A percentile compares a stretch with the other conserved stretches of the same genome.
Conservation (phyloP, 2,113 vertebrate genomes). For the Motacilla alba region DNA sequence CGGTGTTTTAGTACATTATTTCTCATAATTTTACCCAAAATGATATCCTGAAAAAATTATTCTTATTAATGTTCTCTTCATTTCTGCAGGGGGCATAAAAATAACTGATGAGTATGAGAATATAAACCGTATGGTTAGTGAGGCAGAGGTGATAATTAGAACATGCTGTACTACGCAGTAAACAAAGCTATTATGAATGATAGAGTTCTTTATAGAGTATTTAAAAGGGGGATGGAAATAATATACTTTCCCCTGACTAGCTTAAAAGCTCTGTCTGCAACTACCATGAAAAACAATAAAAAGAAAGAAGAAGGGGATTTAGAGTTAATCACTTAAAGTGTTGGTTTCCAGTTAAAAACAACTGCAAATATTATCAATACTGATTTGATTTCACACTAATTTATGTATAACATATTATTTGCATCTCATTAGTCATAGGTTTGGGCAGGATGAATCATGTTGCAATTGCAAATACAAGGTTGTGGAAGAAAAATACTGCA, state of each 20-base stretch:
- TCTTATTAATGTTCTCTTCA: constrained; percentile 74
- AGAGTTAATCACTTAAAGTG: constrained; percentile 8
- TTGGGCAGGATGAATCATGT: not conserved
- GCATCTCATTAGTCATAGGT: not conserved
- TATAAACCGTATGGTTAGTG: constrained; percentile 75
- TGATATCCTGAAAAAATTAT: constrained; percentile 64
- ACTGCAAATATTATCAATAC: constrained; percentile 25
- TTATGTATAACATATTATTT: not conserved
- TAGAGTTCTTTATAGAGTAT: constrained; percentile 73
- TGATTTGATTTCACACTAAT: constrained; percentile 6
- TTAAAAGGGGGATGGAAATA: constrained; percentile 71
- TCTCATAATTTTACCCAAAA: constrained; percentile 53
- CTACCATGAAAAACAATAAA: constrained; percentile 25
- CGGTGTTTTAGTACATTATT: constrained; percentile 12
- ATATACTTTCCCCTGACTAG: constrained; percentile 64
- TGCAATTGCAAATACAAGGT: not conserved
- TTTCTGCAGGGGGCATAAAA: constrained; percentile 76
- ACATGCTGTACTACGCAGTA: constrained; percentile 76
- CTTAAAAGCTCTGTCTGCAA: constrained; percentile 61
- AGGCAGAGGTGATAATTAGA: constrained; percentile 81
- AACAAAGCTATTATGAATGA: constrained; percentile 80
- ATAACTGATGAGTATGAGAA: constrained; percentile 76
- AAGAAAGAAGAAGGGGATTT: not conserved
- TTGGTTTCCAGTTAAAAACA: constrained; percentile 28
- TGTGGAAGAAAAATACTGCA: not conserved